Conservation (phyloP, 2,113 vertebrate species). For the Muntiacus muntjak region DNA sequence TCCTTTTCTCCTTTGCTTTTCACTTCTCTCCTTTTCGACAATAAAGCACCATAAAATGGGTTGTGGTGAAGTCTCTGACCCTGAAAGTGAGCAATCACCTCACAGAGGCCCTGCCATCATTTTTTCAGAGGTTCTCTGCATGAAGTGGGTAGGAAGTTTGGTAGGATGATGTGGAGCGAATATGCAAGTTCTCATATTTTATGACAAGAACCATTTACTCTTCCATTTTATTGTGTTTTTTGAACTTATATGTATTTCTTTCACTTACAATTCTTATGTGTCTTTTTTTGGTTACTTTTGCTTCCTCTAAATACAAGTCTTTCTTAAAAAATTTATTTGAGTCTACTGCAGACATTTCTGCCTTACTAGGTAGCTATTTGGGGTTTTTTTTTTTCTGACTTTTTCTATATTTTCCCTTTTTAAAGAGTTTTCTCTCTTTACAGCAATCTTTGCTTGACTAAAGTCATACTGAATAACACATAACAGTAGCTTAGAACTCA, state of each 20-base stretch:
- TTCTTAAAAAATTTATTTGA: background rate
- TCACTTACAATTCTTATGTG: background rate
- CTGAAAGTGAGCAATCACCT: background rate
- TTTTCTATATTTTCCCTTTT: background rate
- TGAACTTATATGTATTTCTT: background rate
- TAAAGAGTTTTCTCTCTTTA: background rate
- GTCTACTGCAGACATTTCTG: background rate
- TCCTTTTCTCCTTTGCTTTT: too few species aligned
- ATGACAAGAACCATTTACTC: background rate
- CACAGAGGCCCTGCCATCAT: background rate
- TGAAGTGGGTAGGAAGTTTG: background rate
- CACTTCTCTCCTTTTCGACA: too few species aligned
- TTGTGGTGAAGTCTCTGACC: background rate
- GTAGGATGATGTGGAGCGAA: background rate
- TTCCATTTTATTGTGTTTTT: background rate
- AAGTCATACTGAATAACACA: background rate
- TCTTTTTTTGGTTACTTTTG: background rate
- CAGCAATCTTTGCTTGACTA: background rate
- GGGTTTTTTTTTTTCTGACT: background rate
- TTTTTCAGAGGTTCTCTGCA: background rate
- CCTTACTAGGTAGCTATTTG: background rate
- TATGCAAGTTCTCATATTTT: background rate
- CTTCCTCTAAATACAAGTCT: background rate
- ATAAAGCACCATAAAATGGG: background rate
- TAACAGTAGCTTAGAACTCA: background rate